Conservation (phyloP, 2,113 vertebrate genomes). For the Psittacula cyanocephala region DNA sequence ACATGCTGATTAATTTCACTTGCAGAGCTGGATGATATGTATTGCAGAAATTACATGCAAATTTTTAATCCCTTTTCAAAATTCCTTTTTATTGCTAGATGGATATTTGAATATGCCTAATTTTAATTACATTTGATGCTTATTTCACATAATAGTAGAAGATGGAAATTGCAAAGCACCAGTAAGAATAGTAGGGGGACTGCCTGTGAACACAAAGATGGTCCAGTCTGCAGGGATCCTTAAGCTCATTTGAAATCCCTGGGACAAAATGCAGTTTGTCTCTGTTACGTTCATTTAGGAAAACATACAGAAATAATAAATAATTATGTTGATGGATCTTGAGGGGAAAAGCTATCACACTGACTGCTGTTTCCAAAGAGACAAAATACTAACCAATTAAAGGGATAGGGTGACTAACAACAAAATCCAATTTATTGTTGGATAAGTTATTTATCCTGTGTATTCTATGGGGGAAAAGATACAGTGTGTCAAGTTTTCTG, state of each 20-base stretch:
- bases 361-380: not conserved
- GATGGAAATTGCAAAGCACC: not conserved
- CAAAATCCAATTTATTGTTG: not conserved
- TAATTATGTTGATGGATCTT: not conserved
- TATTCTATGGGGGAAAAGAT: not conserved
- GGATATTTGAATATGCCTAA: not conserved
- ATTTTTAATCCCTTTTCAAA: not conserved
- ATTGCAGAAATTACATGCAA: not conserved
- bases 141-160: not conserved
- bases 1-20: not conserved
- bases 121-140: not conserved
- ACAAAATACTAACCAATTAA: not conserved
- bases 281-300: not conserved
- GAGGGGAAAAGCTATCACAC: not conserved
- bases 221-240: not conserved
- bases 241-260: not conserved
- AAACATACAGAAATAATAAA: not conserved
- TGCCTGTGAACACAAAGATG: not conserved
- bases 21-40: not conserved
- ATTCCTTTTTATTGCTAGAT: not conserved
- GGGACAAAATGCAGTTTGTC: not conserved
- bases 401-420: not conserved
- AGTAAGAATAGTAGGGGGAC: not conserved
- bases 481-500: not conserved
- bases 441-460: not conserved